phyloP scores from a whole-genome alignment of 2,888 invertebrate genomes.

The Lathronympha strigana region DNA sequence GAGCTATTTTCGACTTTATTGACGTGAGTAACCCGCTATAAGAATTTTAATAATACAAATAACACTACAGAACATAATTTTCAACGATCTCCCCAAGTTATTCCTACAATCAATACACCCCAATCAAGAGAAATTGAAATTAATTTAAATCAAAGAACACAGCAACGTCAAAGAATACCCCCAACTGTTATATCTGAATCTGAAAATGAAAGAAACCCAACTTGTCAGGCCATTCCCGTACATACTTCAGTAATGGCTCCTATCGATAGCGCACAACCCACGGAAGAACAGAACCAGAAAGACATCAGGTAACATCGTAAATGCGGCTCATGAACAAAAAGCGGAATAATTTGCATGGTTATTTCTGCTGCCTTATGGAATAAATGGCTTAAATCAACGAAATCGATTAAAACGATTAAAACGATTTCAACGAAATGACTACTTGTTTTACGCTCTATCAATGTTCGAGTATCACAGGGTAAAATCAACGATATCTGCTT shows the following conservation, averaged over 20 bases:
- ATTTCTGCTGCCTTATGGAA: not conserved
- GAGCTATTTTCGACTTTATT: no score
- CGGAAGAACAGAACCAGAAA: not conserved
- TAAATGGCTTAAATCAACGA: not conserved
- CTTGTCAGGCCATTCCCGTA: not conserved
- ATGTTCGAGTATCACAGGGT: not conserved
- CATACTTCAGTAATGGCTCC: not conserved
- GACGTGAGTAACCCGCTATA: no score
- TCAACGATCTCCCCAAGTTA: no score
- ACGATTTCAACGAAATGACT: not conserved
- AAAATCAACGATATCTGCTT: not conserved
- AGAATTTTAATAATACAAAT: no score
- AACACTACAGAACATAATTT: no score
- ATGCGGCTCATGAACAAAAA: not conserved
- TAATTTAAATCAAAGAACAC: no score
- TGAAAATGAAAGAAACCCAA: no score
- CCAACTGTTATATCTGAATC: no score
- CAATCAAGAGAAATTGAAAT: no score
- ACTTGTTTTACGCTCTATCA: not conserved
- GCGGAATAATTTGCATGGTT: not conserved
- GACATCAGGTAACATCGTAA: not conserved
- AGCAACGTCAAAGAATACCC: not conserved
- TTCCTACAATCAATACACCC: no score
- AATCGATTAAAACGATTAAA: not conserved
- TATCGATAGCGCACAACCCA: not conserved